Base-by-base conservation (phyloP, 64 coral and sea anemone species). In the Cladopsammia gracilis region DNA sequence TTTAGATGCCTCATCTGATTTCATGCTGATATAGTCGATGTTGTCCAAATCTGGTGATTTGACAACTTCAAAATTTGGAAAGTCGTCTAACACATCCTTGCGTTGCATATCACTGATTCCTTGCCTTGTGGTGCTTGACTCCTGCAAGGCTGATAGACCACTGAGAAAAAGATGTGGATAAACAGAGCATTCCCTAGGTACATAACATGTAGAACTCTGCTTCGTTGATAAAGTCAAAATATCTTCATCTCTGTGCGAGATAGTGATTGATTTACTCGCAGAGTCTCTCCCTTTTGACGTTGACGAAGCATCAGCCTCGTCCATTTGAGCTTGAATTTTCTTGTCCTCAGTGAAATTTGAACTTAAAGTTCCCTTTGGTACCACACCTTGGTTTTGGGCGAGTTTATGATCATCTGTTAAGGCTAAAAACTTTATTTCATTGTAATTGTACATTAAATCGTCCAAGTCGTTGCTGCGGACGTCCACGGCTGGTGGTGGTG, bases 361-460 rank as follows among this genome's bases (percentile, higher is more conserved):
- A 19, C 64, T 34, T 6, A 25, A 82, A 43, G 2, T 20, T 64
- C 20, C 25, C 20, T 5, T 25, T 25, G 77, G 15, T 20, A 79
- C 6, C 34, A 82, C 3, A n/a, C 10, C 62, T 73, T 50, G 75
- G 26, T 15, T 84, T 25, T 79, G 22, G 19, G 67, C 71, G 58
- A 84, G 47, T 59, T 67, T 84, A 25, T 66, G 80, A 50, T 84
- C 80, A 49, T 68, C 80, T 5, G 61, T 84, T 1, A 84, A 64
- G 20, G 80, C 68, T 19, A 67, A 19, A 69, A 84, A 68, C 47
- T 45, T 47, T 1, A 68, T 24, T 7, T 84, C 80, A 50, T 84
- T 45, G 19, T 66, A 84, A 50, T 84, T 19, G n/a, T 25, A 23
- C 18, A 50, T 24, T 18, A 83, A 54, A 60, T 48, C 54, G 3